phyloP scores from a whole-genome alignment of 1,140 invertebrate species.

The Cyclargus thomasi region DNA sequence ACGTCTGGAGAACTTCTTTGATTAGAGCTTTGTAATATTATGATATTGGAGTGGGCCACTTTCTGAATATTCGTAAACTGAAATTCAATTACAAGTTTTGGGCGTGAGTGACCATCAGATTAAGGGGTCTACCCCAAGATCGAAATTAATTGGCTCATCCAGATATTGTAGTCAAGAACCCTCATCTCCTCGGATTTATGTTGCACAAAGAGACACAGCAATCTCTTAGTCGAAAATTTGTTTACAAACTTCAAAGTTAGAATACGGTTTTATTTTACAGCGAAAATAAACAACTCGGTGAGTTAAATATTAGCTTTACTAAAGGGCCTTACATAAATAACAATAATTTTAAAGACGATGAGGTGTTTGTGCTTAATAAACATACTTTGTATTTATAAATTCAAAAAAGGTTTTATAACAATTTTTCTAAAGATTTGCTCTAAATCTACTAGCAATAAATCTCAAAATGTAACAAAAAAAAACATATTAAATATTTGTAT shows the following conservation, averaged over 20 bases:
- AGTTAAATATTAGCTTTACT: constrained; percentile 1
- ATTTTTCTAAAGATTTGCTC: no score
- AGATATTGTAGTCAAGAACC: constrained; percentile 63
- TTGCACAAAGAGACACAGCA: constrained; percentile 38
- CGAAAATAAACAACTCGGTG: background rate
- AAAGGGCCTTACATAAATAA: background rate
- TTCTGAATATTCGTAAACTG: constrained; percentile 58
- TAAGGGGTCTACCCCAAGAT: constrained; percentile 60
- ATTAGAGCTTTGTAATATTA: constrained; percentile 36
- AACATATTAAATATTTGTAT: no score
- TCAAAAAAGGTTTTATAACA: no score
- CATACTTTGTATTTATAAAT: no score
- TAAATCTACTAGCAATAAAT: no score
- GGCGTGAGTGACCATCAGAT: constrained; percentile 72
- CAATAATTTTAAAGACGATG: constrained; percentile 7
- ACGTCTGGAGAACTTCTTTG: constrained; percentile 15
- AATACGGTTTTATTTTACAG: constrained; percentile 6
- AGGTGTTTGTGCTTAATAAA: background rate
- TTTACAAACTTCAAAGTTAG: constrained; percentile 25
- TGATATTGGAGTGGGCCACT: constrained; percentile 41
- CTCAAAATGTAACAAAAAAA: no score
- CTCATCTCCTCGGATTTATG: constrained; percentile 67
- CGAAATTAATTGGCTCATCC: constrained; percentile 71
- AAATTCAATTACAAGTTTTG: constrained; percentile 73
- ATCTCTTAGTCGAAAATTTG: constrained; percentile 31